Percentiles rank a stretch among this genome's conserved stretches.
These are phyloP conservation scores for Drosophila sulfurigaster DNA, from an alignment of 1,140 invertebrate genomes.

Conservation along the genomic window DNA sequence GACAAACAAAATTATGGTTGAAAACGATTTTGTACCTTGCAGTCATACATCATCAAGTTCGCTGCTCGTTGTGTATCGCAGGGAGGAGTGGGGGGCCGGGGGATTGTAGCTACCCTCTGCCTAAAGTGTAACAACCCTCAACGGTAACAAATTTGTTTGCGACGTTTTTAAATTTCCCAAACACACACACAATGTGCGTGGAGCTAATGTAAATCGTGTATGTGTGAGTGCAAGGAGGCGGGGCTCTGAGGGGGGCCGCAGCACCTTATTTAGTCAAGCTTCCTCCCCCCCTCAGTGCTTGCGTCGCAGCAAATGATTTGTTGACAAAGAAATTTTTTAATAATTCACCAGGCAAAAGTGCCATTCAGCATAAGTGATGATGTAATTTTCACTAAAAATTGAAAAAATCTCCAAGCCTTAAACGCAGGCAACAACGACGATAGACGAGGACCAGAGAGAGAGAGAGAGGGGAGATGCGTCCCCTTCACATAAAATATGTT, in stretches of 20 bases:
- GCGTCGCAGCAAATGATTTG: constrained; percentile 70
- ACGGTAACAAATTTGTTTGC: constrained; percentile 82
- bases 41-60: constrained; percentile 74
- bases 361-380: constrained; percentile 82
- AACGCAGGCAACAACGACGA: constrained; percentile 33
- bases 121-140: constrained; percentile 66
- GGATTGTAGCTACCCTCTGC: not conserved
- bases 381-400: constrained; percentile 82
- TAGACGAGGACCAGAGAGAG: not conserved
- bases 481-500: constrained; percentile 71
- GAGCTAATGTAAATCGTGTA: constrained; percentile 77
- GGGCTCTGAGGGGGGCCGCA: constrained; percentile 2
- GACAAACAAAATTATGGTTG: constrained; percentile 81
- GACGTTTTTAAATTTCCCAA: constrained; percentile 79
- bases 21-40: constrained; percentile 80
- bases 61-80: not conserved
- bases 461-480: not conserved
- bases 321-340: constrained; percentile 83
- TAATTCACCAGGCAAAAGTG: constrained; percentile 70
- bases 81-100: not conserved
- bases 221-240: constrained; percentile 20
- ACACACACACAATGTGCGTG: constrained; percentile 24
- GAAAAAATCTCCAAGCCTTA: constrained; percentile 70
- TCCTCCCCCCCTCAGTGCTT: constrained; percentile 12
- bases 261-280: constrained; percentile 76